Conservation (phyloP, 2,888 invertebrate species). For the Euzophera pinguis region DNA sequence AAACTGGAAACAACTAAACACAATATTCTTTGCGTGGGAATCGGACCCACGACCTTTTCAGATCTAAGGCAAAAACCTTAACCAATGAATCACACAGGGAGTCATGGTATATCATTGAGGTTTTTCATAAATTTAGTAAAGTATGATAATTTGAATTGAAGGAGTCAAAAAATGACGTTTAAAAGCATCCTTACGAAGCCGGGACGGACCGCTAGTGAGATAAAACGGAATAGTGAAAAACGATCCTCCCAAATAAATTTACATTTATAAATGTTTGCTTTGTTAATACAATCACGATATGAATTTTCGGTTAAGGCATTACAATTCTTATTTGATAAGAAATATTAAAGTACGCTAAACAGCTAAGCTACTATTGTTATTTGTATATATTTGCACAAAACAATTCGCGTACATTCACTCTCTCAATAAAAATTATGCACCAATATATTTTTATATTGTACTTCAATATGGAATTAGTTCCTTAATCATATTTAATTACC, state of each 20-base stretch:
- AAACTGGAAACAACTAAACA: too few relatives aligned
- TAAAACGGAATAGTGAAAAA: not conserved
- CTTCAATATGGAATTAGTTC: slow-evolving; percentile 26
- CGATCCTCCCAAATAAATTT: slow-evolving; percentile 8
- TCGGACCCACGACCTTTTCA: too few relatives aligned
- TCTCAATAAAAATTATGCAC: slow-evolving; percentile 36
- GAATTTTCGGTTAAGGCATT: slow-evolving; percentile 73
- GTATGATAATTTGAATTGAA: too few relatives aligned
- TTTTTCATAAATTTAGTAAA: too few relatives aligned
- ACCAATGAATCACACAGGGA: too few relatives aligned
- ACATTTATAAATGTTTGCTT: slow-evolving; percentile 47
- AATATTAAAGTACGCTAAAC: slow-evolving; percentile 40
- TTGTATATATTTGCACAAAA: slow-evolving; percentile 23
- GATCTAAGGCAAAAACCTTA: too few relatives aligned
- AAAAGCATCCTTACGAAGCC: too few relatives aligned
- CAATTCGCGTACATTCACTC: slow-evolving; percentile 15
- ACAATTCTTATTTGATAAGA: slow-evolving; percentile 76
- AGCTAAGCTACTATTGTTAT: slow-evolving; percentile 45
- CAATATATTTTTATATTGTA: slow-evolving; percentile 36
- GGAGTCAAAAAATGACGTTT: too few relatives aligned
- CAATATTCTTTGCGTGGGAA: too few relatives aligned
- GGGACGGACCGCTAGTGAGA: too few relatives aligned
- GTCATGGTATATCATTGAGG: too few relatives aligned
- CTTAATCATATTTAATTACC: not conserved
- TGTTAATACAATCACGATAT: slow-evolving; percentile 76